A percentile compares a stretch with the other conserved stretches of the same genome.
Evolutionary conservation across 2,888 invertebrate genomes (phyloP).

Genomic region (Caenorhabditis japonica): DNA sequence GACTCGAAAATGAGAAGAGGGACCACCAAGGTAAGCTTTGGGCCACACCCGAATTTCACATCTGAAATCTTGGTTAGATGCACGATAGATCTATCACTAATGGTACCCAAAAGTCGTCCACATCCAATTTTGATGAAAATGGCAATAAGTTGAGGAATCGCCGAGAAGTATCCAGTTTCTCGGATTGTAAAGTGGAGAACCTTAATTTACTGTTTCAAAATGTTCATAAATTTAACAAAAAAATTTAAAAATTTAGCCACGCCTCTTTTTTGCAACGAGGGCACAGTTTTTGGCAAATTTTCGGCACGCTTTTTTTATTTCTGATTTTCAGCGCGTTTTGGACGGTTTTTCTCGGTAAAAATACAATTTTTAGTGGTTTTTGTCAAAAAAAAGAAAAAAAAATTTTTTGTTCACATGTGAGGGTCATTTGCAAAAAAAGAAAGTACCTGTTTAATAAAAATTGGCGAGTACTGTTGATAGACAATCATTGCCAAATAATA

Average conservation of each 20-base stretch:
- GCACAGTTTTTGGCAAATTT: too few relatives aligned
- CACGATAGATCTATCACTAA: background rate
- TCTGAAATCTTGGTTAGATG: conserved; percentile 12
- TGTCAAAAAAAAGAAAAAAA: too few relatives aligned
- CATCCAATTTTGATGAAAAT: conserved; percentile 58
- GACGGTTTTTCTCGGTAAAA: too few relatives aligned
- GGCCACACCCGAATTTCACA: conserved; percentile 45
- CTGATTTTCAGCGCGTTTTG: background rate
- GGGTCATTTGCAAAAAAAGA: too few relatives aligned
- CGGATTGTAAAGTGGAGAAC: conserved; percentile 55
- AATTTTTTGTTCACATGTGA: too few relatives aligned
- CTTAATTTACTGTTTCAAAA: conserved; percentile 5
- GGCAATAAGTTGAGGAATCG: conserved; percentile 56
- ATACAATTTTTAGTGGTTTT: too few relatives aligned
- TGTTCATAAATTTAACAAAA: too few relatives aligned
- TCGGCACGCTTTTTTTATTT: conserved; percentile 1
- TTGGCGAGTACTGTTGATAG: conserved; percentile 62
- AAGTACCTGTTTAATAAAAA: conserved; percentile 61
- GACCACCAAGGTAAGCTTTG: conserved; percentile 46
- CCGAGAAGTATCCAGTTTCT: conserved; percentile 63
- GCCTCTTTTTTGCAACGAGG: too few relatives aligned
- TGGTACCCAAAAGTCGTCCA: conserved; percentile 51
- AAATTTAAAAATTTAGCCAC: too few relatives aligned
- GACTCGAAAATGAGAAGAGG: conserved; percentile 54
- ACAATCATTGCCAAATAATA: conserved; percentile 63